phyloP scores from a whole-genome alignment of 2,113 vertebrate species.

The Turdus rufiventris region DNA sequence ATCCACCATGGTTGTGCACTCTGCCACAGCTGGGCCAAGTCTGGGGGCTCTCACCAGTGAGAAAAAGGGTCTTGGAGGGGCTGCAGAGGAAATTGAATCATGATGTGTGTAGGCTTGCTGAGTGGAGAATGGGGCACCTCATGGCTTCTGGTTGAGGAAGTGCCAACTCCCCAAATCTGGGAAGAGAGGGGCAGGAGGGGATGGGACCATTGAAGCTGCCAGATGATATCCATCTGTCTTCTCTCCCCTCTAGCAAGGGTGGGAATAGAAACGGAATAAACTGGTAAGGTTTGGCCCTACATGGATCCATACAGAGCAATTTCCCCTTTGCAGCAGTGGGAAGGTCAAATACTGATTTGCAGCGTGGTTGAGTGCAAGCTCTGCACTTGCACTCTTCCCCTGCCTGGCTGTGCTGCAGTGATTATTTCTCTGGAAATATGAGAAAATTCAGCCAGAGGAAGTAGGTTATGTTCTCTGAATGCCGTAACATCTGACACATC shows the following conservation, averaged over 20 bases:
- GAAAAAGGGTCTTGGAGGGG: not conserved
- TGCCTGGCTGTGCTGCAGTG: not conserved
- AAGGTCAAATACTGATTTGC: not conserved
- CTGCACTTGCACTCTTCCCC: not conserved
- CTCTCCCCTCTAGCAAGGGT: not conserved
- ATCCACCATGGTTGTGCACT: not conserved
- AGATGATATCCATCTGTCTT: rapidly evolving
- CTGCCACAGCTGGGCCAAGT: too few species aligned
- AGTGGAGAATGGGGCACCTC: not conserved
- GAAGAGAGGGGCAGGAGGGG: not conserved
- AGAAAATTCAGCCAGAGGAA: not conserved
- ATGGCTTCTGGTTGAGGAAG: not conserved
- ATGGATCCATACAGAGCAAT: not conserved
- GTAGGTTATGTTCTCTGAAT: not conserved
- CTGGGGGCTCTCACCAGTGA: not conserved
- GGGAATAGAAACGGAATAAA: not conserved
- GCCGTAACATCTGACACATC: not conserved
- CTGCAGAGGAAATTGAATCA: not conserved
- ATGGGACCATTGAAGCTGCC: rapidly evolving
- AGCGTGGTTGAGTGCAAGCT: not conserved
- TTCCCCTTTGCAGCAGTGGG: not conserved
- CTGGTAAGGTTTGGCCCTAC: not conserved
- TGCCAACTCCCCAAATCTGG: rapidly evolving
- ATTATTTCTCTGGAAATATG: not conserved
- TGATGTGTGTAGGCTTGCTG: not conserved